Percentiles rank a stretch among this genome's conserved stretches.
Conservation (phyloP, 2,797 vertebrate genomes). For the Lepidocolaptes lacrymiger region DNA sequence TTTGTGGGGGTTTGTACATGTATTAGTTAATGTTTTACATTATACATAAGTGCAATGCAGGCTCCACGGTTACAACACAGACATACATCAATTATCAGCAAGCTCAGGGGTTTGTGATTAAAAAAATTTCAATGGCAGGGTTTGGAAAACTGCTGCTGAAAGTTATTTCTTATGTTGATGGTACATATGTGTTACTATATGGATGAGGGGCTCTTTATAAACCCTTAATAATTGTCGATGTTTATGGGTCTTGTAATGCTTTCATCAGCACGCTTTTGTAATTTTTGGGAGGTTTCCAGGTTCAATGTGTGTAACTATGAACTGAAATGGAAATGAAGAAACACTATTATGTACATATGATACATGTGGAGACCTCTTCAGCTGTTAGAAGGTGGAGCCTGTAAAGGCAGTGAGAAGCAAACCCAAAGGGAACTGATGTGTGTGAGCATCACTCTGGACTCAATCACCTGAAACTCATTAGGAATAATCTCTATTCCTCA, state of each 20-base stretch:
- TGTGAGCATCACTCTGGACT: background rate
- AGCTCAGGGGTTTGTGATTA: background rate
- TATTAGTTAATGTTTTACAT: background rate
- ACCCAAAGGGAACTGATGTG: background rate
- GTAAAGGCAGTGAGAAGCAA: background rate
- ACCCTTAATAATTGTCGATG: background rate
- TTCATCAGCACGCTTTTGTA: background rate
- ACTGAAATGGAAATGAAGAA: background rate
- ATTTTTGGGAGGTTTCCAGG: background rate
- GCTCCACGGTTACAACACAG: background rate
- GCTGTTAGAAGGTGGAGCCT: background rate
- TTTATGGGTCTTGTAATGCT: background rate
- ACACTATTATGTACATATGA: background rate
- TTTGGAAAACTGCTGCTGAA: background rate
- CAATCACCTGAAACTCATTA: background rate
- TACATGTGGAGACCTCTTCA: background rate
- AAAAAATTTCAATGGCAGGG: rapidly evolving
- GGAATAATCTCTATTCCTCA: background rate
- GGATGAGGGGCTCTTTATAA: background rate
- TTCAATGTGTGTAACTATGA: background rate
- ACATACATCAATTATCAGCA: background rate
- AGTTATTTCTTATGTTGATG: background rate
- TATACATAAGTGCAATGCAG: rapidly evolving
- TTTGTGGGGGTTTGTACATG: background rate
- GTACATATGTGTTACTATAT: background rate